Evolutionary conservation across 2,888 invertebrate species (phyloP), one percentile per base, ranked within the genome.

Genomic region (Ametastegia equiseti): DNA sequence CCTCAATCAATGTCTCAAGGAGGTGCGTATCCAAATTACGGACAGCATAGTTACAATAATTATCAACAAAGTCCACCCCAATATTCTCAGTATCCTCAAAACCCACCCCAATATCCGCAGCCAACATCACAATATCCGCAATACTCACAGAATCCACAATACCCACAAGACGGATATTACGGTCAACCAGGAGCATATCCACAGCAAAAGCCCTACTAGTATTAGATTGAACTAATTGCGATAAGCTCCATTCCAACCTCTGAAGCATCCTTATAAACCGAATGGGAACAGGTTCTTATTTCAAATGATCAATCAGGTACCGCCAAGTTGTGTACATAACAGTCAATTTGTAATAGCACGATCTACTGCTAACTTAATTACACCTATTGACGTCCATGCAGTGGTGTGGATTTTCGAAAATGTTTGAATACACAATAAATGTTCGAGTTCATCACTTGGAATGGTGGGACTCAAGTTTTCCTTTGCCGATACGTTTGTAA

Each of bases 11-110:
- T 89, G 89, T 89, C 91, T 82, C 90, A 90, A 88, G 88, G 90
- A 91, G 91, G 91, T 91, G 90, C 87, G 91, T 91, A 91, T 88
- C 88, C 89, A 77, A 87, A 86, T 86, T 88, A 89, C 84, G 81
- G 81, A 67, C 81, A 77, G 57, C 45, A 45, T 39, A 67, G 27
- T 57, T 81, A 81, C 45, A 78, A 67, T 65, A 84, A 84, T 86
- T 88, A 89, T 80, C 79, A 78, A 39, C 79, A 83, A 87, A 85
- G 73, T 80, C 80, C 81, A 45, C 80, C 82, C 19, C 82, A 75
- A 60, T 80, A 80, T 60, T 78, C 65, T 84, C 85, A 85, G 84
- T 89, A 89, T 84, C 84, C 87, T 47, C 88, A 87, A 86, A 88
- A 88, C 84, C 92, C 92, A 85, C 92, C 90, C 30, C 77, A 78